Conservation (phyloP, 2,797 vertebrate species). For the Sebastes hubbsi region DNA sequence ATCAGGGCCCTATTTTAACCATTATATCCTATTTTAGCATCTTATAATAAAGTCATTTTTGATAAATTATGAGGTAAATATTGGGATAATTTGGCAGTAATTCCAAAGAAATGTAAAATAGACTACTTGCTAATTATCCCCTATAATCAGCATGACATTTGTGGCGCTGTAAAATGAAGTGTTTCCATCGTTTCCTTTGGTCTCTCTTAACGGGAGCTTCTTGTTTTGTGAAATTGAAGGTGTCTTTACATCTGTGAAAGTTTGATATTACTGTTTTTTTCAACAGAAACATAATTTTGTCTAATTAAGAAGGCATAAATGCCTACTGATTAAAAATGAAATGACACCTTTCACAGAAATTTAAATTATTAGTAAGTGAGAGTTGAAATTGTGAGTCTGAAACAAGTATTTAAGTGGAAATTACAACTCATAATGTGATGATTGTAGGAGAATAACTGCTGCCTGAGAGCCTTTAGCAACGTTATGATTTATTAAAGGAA, state of each 20-base stretch:
- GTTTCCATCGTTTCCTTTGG: background rate
- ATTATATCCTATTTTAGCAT: no score
- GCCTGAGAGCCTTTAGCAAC: background rate
- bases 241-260: background rate
- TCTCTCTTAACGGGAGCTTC: background rate
- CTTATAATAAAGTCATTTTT: no score
- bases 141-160: no score
- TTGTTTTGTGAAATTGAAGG: background rate
- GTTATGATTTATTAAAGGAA: background rate
- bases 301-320: constrained; percentile 45
- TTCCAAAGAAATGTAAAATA: no score
- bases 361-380: background rate
- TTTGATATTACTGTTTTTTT: constrained; percentile 18
- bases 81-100: no score
- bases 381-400: background rate
- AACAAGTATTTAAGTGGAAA: constrained; percentile 1
- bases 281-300: background rate
- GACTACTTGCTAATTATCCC: no score
- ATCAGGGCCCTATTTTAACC: no score
- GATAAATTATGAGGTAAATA: no score
- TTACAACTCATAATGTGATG: constrained; percentile 2
- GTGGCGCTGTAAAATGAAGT: no score
- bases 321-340: constrained; percentile 21
- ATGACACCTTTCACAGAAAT: constrained; percentile 18
- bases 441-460: background rate